Evolutionary conservation across 2,113 vertebrate species (phyloP).

Genomic region (Trogon surrucura): DNA sequence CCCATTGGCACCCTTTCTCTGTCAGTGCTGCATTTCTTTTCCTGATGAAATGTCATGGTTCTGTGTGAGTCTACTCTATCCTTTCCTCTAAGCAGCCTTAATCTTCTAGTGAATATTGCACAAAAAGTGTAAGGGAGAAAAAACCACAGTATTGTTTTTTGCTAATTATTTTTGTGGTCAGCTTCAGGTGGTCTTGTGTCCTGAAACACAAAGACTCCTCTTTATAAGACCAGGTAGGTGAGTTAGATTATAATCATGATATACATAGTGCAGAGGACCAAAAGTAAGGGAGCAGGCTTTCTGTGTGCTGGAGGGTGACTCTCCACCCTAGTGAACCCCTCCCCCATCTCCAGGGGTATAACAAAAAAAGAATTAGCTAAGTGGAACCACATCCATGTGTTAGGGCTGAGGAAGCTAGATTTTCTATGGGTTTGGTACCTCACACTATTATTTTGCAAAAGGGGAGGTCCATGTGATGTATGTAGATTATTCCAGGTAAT

Average conservation of each 20-base stretch:
- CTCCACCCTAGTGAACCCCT: neutral
- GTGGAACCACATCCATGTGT: rapidly evolving
- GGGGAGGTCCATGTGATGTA: neutral
- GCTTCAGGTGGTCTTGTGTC: neutral
- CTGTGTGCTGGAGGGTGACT: neutral
- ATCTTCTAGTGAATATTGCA: neutral
- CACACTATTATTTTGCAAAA: neutral
- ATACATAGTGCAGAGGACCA: neutral
- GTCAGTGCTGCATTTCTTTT: neutral
- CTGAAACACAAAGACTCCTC: neutral
- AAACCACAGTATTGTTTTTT: neutral
- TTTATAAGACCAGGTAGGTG: neutral
- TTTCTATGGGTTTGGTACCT: neutral
- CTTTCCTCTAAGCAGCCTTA: neutral
- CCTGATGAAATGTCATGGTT: neutral
- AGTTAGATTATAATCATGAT: neutral
- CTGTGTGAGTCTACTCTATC: neutral
- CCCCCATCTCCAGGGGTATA: rapidly evolving
- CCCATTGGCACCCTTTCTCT: neutral
- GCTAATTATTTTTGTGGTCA: neutral
- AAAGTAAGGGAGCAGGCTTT: neutral
- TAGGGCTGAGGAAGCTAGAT: neutral
- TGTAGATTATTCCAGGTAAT: neutral
- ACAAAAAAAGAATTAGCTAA: neutral
- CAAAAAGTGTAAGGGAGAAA: neutral